Evolutionary conservation across 2,888 invertebrate species (phyloP).

Genomic region (Macroteleia sp.): DNA sequence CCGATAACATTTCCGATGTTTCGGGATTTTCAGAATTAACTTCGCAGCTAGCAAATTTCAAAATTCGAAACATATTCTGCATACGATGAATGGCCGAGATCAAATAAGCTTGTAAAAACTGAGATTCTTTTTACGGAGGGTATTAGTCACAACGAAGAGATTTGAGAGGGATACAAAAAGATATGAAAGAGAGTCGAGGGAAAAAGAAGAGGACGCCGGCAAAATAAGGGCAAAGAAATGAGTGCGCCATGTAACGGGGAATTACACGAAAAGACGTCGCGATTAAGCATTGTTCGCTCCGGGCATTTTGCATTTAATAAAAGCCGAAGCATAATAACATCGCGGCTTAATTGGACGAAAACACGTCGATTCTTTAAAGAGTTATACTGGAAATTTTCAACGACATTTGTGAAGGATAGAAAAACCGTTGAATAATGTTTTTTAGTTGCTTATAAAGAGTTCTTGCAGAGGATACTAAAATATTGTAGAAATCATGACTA

Average conservation of each 20-base stretch:
- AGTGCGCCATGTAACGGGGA: constrained; percentile 38
- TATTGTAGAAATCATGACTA: too few relatives aligned
- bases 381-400: too few relatives aligned
- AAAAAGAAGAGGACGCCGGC: background rate
- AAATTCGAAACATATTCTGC: constrained; percentile 72
- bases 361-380: constrained; percentile 23
- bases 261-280: constrained; percentile 66
- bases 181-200: too few relatives aligned
- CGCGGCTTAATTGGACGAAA: constrained; percentile 38
- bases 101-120: constrained; percentile 56
- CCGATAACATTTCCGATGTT: constrained; percentile 45
- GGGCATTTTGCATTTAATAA: constrained; percentile 36
- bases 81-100: constrained; percentile 61
- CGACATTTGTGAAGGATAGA: too few relatives aligned
- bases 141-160: too few relatives aligned
- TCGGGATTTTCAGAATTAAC: constrained; percentile 14
- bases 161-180: background rate
- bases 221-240: constrained; percentile 5
- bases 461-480: too few relatives aligned
- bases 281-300: constrained; percentile 73
- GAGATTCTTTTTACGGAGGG: constrained; percentile 2
- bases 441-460: too few relatives aligned
- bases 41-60: constrained; percentile 60
- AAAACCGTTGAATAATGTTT: too few relatives aligned
- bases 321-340: constrained; percentile 37